Evolutionary conservation across 2,888 invertebrate species (phyloP), one percentile per base, ranked within the genome.

Genomic region (Drosophila suboccidentalis): DNA sequence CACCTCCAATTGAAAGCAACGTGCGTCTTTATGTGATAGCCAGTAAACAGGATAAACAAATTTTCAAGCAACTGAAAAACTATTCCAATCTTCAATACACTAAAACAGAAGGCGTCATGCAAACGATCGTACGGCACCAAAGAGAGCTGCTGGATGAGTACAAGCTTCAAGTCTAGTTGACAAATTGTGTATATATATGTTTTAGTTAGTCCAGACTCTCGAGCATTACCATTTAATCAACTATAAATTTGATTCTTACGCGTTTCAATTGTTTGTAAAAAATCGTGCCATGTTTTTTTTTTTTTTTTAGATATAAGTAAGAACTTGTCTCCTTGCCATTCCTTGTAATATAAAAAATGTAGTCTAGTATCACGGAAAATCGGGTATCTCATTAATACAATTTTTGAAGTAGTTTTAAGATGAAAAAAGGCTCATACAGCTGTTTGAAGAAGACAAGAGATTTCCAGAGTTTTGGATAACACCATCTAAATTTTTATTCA

Each of bases 21-120:
- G 10, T n/a, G 2, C 46, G 46, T 0, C 43, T 84, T 4, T 87
- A 74, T 66, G 90, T 68, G 13, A 65, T 89, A 9, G 43, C 64
- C 4, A 17, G 4, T 3, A 55, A 53, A 2, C 43, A 57, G 19
- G 73, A 72, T 10, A 47, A 46, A 1, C 34, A 41, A 1, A 1
- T 46, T 8, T 65, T 46, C 22, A 47, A 54, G 4, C 43, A 67
- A 2, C 44, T 75, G 5, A 58, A 41, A 6, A 68, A 68, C 32
- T 50, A 69, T 26, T 46, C 46, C 0, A 70, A 71, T 29, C 61
- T 76, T 1, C 15, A 61, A 3, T 79, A 62, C 15, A 82, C 89
- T 9, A 76, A 63, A 47, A 46, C 82, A 4, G 84, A 84, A 39
- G 80, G 66, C 22, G 44, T 84, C 6, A 84, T 84, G 84, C 85